A percentile compares a stretch with the other conserved stretches of the same genome.
phyloP scores from a whole-genome alignment of 2,797 vertebrate genomes.

The Tadarida brasiliensis region DNA sequence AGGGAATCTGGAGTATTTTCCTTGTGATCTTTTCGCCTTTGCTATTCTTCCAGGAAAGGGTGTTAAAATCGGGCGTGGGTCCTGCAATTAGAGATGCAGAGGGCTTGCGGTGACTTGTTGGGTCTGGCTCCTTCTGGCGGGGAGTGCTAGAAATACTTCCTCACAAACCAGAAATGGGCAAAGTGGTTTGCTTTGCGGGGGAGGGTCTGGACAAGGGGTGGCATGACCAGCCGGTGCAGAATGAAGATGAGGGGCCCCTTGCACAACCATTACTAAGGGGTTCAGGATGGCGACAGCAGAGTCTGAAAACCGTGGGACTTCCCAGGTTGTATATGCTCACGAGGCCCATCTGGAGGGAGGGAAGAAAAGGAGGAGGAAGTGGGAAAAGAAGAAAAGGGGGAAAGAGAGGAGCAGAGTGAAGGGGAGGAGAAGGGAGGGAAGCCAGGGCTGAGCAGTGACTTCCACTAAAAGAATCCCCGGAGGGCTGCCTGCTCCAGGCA shows the following conservation, averaged over 20 bases:
- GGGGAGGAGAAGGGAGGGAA: not conserved
- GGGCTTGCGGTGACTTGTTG: not conserved
- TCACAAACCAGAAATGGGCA: not conserved
- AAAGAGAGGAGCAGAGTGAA: not conserved
- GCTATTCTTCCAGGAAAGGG: not conserved
- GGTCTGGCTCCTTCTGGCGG: not conserved
- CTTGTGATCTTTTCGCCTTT: no score
- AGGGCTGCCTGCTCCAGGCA: not conserved
- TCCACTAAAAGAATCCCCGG: rapidly evolving
- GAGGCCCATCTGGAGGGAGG: not conserved
- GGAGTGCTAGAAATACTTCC: not conserved
- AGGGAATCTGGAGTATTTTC: not conserved
- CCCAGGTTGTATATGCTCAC: rapidly evolving
- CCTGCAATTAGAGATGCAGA: not conserved
- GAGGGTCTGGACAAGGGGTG: not conserved
- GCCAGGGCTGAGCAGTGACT: not conserved
- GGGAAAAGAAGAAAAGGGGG: not conserved
- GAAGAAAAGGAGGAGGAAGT: not conserved
- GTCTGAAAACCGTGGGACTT: rapidly evolving
- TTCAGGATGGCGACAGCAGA: rapidly evolving
- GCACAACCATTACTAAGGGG: not conserved
- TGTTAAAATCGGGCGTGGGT: not conserved
- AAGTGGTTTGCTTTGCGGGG: not conserved
- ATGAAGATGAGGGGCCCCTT: not conserved
- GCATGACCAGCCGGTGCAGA: not conserved